These are phyloP conservation scores for Cacoxenus indagator DNA, from an alignment of 2,888 invertebrate genomes.

Conservation along the genomic window DNA sequence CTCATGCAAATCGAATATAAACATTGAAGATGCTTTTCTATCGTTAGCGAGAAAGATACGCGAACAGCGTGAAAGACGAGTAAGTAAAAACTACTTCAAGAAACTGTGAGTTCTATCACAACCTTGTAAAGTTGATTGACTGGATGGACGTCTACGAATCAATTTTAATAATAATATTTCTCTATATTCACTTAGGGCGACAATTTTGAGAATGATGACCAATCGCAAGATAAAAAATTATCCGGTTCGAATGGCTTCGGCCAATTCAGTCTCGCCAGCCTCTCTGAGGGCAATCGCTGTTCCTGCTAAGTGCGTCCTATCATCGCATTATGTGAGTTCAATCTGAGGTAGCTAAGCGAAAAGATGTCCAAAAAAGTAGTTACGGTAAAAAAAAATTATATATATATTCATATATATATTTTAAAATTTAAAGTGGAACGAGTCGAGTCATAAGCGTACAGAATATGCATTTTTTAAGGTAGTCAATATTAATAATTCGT, in stretches of 20 bases:
- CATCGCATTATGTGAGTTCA: constrained; percentile 21
- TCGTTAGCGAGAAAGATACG: constrained; percentile 86
- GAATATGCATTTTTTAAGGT: constrained; percentile 56
- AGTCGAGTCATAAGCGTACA: constrained; percentile 48
- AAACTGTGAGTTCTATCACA: too few species aligned
- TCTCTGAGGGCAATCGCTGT: constrained; percentile 70
- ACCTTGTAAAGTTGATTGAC: too few species aligned
- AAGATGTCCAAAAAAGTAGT: not conserved
- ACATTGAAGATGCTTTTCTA: constrained; percentile 86
- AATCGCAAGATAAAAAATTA: constrained; percentile 69
- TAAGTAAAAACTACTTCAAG: constrained; percentile 66
- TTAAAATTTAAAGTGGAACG: constrained; percentile 21
- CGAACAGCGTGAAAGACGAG: constrained; percentile 83
- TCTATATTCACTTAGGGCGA: constrained; percentile 63
- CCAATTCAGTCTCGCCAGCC: constrained; percentile 69
- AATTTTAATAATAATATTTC: not conserved
- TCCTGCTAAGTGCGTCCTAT: constrained; percentile 64
- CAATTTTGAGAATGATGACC: constrained; percentile 71
- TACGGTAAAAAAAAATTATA: constrained; percentile 24
- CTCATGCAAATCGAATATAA: constrained; percentile 88
- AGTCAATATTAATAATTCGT: not conserved
- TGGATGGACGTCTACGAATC: too few species aligned
- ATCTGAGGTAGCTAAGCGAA: constrained; percentile 32
- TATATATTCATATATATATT: constrained; percentile 15
- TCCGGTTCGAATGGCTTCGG: constrained; percentile 69